phyloP scores from a whole-genome alignment of 2,113 vertebrate genomes.

The Butorides virescens region DNA sequence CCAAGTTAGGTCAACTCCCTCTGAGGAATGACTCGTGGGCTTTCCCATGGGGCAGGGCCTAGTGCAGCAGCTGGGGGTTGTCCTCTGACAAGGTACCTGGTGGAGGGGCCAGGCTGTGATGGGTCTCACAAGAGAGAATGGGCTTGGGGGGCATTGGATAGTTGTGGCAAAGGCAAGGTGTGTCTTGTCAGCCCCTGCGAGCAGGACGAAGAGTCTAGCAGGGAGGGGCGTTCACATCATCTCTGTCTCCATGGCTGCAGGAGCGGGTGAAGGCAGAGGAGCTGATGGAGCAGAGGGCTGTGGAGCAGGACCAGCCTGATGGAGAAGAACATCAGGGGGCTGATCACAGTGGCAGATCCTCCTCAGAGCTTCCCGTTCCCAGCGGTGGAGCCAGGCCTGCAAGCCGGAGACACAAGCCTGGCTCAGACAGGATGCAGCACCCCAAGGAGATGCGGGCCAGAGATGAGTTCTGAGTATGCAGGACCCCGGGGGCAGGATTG shows the following conservation, averaged over 20 bases:
- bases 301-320: neutral
- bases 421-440: neutral
- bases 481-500: neutral
- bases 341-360: neutral
- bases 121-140: neutral
- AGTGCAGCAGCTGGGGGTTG: neutral
- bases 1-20: neutral
- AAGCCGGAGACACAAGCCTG: neutral
- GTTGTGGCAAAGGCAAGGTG: neutral
- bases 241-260: constrained; percentile 27
- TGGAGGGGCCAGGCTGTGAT: neutral
- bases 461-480: constrained; percentile 65
- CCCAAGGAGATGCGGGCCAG: constrained; percentile 23
- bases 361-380: constrained; percentile 18
- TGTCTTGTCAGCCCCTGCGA: neutral
- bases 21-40: neutral
- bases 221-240: neutral
- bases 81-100: neutral
- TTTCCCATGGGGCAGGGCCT: neutral
- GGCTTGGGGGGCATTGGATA: neutral
- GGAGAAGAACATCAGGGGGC: neutral
- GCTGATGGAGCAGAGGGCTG: constrained; percentile 39
- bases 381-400: neutral
- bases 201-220: neutral
- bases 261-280: constrained; percentile 70